Evolutionary conservation across 2,113 vertebrate genomes (phyloP).

Genomic region (Pangasianodon hypophthalmus): DNA sequence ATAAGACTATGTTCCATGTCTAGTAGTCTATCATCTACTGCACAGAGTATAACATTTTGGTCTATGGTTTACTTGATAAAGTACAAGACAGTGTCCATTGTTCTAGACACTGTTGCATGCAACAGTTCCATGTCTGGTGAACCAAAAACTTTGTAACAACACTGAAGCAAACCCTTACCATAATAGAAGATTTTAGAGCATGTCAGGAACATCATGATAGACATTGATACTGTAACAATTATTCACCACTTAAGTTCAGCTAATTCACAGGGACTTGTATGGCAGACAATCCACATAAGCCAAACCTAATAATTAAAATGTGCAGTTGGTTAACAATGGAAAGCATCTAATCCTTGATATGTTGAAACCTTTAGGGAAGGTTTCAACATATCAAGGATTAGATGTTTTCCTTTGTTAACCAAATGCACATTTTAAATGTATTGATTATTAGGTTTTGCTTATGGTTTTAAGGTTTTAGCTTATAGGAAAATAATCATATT

Average conservation of each 20-base stretch:
- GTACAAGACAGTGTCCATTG: not conserved
- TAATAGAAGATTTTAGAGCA: not conserved
- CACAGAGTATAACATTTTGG: not conserved
- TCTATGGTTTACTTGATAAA: not conserved
- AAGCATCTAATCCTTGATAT: no score
- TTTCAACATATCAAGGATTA: no score
- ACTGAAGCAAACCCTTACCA: not conserved
- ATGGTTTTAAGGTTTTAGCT: no score
- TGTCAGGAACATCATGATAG: not conserved
- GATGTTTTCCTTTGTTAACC: no score
- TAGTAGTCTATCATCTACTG: not conserved
- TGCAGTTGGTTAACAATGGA: no score
- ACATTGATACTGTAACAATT: not conserved
- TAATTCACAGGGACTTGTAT: no score
- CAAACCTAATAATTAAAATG: no score
- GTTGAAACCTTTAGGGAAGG: no score
- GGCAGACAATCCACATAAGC: no score
- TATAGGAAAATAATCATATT: no score
- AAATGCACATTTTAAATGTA: no score
- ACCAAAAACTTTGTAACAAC: not conserved
- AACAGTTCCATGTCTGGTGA: not conserved
- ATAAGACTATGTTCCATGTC: not conserved
- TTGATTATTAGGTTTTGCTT: no score
- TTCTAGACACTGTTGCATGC: not conserved
- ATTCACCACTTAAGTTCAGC: not conserved